Evolutionary conservation across 2,113 vertebrate species (phyloP).

Genomic region (Leptobrachium ailaonicum): DNA sequence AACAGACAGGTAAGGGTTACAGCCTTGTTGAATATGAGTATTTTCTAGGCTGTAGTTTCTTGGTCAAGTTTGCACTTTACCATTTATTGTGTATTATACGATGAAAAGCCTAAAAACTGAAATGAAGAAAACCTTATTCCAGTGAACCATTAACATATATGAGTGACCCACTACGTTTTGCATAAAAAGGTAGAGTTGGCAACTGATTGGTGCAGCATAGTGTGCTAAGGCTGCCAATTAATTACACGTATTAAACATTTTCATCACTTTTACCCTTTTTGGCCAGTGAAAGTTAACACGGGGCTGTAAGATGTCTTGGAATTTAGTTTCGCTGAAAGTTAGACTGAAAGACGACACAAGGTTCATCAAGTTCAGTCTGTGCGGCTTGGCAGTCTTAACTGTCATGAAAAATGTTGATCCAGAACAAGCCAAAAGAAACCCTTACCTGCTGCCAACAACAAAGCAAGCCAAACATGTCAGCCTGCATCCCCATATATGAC

Average conservation of each 20-base stretch:
- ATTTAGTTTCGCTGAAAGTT: constrained; percentile 34
- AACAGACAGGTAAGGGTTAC: too few relatives aligned
- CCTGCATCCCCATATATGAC: not conserved
- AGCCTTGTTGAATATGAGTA: too few relatives aligned
- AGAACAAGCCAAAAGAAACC: constrained; percentile 3
- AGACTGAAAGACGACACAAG: constrained; percentile 44
- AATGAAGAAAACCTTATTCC: too few relatives aligned
- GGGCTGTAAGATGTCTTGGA: constrained; percentile 13
- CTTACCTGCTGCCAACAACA: constrained; percentile 8
- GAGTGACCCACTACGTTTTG: too few relatives aligned
- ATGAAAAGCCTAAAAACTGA: too few relatives aligned
- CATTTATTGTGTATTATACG: too few relatives aligned
- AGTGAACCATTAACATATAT: too few relatives aligned
- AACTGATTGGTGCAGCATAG: too few relatives aligned
- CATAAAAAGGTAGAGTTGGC: too few relatives aligned
- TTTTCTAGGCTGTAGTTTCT: too few relatives aligned
- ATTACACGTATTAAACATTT: constrained; percentile 17
- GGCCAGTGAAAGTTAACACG: not conserved
- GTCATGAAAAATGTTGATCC: constrained; percentile 22
- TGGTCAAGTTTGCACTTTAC: too few relatives aligned
- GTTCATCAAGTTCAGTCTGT: constrained; percentile 32
- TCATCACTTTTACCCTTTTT: constrained; percentile 7
- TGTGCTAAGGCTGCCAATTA: not conserved
- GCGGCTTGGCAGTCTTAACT: constrained; percentile 27
- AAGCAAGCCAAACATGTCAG: not conserved